Evolutionary conservation across 2,113 vertebrate species (phyloP).

Genomic region (Condylura cristata): DNA sequence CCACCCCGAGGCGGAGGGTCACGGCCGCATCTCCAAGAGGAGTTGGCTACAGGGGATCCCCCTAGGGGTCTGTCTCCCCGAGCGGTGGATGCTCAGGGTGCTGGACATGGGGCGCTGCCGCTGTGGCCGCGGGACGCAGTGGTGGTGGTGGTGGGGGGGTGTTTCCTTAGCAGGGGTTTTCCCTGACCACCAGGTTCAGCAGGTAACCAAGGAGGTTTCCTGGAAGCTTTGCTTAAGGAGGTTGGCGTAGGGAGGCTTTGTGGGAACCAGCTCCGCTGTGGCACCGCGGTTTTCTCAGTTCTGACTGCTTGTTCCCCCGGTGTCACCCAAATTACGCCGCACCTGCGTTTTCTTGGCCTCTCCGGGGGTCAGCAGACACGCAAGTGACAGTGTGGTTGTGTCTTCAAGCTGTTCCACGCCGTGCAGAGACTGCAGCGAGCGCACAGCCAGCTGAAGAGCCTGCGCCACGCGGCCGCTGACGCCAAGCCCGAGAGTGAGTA

Average conservation of each 20-base stretch:
- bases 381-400: slow-evolving; percentile 61
- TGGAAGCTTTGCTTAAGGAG: background rate
- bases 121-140: too few relatives aligned
- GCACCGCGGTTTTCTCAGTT: slow-evolving; percentile 10
- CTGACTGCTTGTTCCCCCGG: slow-evolving; percentile 17
- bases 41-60: too few relatives aligned
- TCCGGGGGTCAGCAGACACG: slow-evolving; percentile 28
- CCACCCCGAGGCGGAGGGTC: too few relatives aligned
- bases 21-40: too few relatives aligned
- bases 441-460: slow-evolving; percentile 94
- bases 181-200: background rate
- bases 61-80: too few relatives aligned
- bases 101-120: too few relatives aligned
- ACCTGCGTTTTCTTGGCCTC: slow-evolving; percentile 21
- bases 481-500: slow-evolving; percentile 98
- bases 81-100: too few relatives aligned
- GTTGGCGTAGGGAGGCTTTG: background rate
- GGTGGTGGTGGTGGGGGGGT: too few relatives aligned
- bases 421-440: slow-evolving; percentile 94
- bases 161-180: slow-evolving; percentile 44
- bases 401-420: slow-evolving; percentile 92
- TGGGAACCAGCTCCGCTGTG: slow-evolving; percentile 23
- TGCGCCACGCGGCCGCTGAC: slow-evolving; percentile 93
- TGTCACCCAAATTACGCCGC: background rate
- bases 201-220: slow-evolving; percentile 40